These are phyloP conservation scores for Zaprionus nigranus DNA, from an alignment of 1,140 invertebrate genomes.

Conservation along the genomic window DNA sequence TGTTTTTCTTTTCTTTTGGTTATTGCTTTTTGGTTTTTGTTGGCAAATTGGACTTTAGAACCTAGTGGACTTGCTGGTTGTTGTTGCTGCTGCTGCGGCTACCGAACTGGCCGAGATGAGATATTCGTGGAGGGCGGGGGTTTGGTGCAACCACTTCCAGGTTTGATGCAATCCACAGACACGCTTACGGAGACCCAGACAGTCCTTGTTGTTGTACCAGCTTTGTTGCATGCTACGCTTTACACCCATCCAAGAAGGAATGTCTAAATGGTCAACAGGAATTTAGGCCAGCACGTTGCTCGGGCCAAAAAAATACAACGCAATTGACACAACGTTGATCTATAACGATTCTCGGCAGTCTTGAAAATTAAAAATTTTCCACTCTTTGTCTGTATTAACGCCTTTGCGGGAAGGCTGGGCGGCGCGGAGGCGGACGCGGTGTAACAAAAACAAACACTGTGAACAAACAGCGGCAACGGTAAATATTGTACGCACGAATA, in stretches of 20 bases:
- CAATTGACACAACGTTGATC: conserved; percentile 36
- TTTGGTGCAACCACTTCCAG: conserved; percentile 96
- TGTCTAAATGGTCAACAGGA: conserved; percentile 37
- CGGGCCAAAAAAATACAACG: conserved; percentile 46
- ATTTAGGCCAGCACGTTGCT: conserved; percentile 50
- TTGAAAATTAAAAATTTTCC: conserved; percentile 68
- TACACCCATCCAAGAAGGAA: conserved; percentile 75
- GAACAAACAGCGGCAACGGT: conserved; percentile 20
- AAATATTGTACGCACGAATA: conserved; percentile 19
- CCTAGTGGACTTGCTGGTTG: conserved; percentile 76
- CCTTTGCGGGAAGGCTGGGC: conserved; percentile 23
- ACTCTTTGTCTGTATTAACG: conserved; percentile 68
- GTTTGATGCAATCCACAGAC: conserved; percentile 93
- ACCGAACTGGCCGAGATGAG: conserved; percentile 91
- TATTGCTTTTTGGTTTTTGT: conserved; percentile 57
- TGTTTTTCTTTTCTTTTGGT: conserved; percentile 63
- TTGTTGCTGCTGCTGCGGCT: conserved; percentile 86
- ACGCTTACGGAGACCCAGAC: conserved; percentile 93
- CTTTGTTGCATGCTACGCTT: conserved; percentile 84
- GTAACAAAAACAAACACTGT: conserved; percentile 60
- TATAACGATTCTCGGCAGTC: conserved; percentile 22
- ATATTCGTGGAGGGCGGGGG: conserved; percentile 93
- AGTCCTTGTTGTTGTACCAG: conserved; percentile 87
- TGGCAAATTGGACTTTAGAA: conserved; percentile 69
- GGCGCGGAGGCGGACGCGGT: conserved; percentile 24